Evolutionary conservation across 2,797 vertebrate genomes (phyloP).

Genomic region (Galaxias olidus): DNA sequence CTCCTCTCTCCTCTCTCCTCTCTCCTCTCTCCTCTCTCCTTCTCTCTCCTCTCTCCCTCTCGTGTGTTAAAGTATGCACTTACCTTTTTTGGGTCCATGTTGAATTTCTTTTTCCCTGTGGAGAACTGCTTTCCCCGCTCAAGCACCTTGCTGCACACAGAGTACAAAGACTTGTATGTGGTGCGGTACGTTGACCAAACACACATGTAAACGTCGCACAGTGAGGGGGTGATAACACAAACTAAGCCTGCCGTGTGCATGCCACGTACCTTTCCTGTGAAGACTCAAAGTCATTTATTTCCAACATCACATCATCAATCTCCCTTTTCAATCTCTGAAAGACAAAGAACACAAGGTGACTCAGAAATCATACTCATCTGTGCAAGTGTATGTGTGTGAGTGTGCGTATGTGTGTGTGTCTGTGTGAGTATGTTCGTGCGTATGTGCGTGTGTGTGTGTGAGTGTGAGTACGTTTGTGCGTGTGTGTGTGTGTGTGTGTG

Average conservation of each 20-base stretch:
- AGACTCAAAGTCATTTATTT: slow-evolving; percentile 74
- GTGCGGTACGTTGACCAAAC: neutral
- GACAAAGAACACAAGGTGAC: slow-evolving; percentile 9
- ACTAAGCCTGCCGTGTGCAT: too few relatives aligned
- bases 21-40: neutral
- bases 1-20: neutral
- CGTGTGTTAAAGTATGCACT: slow-evolving; percentile 17
- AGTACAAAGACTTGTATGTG: neutral
- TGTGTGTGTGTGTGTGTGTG: neutral
- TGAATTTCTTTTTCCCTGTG: slow-evolving; percentile 90
- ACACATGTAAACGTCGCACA: too few relatives aligned
- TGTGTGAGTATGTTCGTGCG: neutral
- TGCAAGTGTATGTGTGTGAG: slow-evolving; percentile 4
- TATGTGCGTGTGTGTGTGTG: too few relatives aligned
- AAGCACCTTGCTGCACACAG: slow-evolving; percentile 71
- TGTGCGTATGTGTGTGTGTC: neutral
- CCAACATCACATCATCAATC: slow-evolving; percentile 74
- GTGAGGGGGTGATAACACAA: too few relatives aligned
- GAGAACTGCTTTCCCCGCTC: slow-evolving; percentile 81
- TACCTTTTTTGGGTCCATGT: slow-evolving; percentile 92
- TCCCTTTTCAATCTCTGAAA: slow-evolving; percentile 73
- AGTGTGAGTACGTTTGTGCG: too few relatives aligned
- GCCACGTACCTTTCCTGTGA: slow-evolving; percentile 71
- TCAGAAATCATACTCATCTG: neutral
- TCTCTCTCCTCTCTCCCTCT: neutral